phyloP scores from a whole-genome alignment of 2,113 vertebrate genomes.

The Micronisus gabar region DNA sequence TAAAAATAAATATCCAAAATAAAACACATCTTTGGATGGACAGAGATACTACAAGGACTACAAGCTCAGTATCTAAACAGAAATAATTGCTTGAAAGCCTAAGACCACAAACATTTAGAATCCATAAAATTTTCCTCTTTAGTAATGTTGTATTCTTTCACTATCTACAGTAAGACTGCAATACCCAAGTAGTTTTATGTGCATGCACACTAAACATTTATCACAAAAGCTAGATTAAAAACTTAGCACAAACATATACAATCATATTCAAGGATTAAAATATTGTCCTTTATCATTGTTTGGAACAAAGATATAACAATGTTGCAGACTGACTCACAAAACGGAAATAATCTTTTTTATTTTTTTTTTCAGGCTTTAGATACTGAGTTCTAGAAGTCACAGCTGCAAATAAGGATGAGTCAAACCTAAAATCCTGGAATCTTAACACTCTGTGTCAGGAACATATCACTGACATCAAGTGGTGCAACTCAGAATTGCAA shows the following conservation, averaged over 20 bases:
- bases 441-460: background rate
- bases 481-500: background rate
- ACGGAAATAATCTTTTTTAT: background rate
- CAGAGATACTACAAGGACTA: background rate
- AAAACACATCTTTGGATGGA: background rate
- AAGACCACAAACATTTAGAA: background rate
- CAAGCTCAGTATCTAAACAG: background rate
- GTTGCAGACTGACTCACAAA: background rate
- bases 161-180: background rate
- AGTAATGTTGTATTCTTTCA: background rate
- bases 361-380: background rate
- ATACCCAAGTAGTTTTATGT: background rate
- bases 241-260: background rate
- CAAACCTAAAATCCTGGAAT: background rate
- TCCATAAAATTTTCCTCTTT: background rate
- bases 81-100: background rate
- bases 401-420: background rate
- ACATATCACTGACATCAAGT: conserved; percentile 30
- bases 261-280: background rate
- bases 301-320: background rate
- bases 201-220: background rate
- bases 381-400: background rate
- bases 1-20: background rate
- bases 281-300: background rate
- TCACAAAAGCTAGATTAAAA: background rate